phyloP scores from a whole-genome alignment of 2,797 vertebrate species.

The Haliaeetus albicilla region DNA sequence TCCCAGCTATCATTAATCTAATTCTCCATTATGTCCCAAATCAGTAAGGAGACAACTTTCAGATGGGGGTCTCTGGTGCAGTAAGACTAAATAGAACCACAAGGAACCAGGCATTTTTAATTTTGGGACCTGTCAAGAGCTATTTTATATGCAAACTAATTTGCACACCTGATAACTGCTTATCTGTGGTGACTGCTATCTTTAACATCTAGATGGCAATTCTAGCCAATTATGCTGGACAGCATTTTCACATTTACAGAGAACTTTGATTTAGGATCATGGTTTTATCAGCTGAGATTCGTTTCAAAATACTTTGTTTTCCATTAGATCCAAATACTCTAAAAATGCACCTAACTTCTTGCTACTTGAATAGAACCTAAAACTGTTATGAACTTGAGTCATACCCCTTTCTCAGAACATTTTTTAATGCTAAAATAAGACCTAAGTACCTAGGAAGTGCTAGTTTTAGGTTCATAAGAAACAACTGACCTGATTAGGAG shows the following conservation, averaged over 20 bases:
- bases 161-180: not conserved
- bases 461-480: not conserved
- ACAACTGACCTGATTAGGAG: not conserved
- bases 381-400: not conserved
- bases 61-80: not conserved
- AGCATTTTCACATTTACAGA: not conserved
- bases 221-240: not conserved
- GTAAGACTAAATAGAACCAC: not conserved
- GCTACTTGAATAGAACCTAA: not conserved
- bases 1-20: not conserved
- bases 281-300: not conserved
- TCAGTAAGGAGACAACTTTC: not conserved
- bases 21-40: not conserved
- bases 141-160: not conserved
- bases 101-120: not conserved
- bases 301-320: not conserved
- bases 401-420: not conserved
- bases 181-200: not conserved
- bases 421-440: not conserved
- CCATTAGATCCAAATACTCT: not conserved
- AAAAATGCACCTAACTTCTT: not conserved
- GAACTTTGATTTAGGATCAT: not conserved
- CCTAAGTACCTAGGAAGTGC: not conserved
- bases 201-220: not conserved
- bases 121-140: not conserved